Percentiles rank a stretch among this genome's conserved stretches.
phyloP scores from a whole-genome alignment of 2,888 invertebrate genomes.

The Xanthorhoe spadicearia region DNA sequence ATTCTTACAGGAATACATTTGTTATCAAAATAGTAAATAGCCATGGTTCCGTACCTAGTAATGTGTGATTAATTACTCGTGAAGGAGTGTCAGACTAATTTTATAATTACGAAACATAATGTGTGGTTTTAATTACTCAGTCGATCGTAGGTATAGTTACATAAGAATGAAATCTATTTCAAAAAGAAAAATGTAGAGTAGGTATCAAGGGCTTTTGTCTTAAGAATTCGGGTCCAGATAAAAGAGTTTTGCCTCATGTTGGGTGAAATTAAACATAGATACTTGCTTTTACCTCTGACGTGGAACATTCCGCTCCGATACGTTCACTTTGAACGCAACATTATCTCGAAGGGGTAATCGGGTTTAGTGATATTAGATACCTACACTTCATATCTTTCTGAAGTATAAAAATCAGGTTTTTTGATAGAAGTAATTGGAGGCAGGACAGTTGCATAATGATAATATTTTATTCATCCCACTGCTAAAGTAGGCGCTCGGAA shows the following conservation, averaged over 20 bases:
- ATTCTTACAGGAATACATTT: no score
- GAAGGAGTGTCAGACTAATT: no score
- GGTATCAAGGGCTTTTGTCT: constrained; percentile 48
- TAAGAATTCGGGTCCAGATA: constrained; percentile 73
- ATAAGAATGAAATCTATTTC: no score
- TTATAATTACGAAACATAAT: no score
- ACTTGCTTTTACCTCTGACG: constrained; percentile 81
- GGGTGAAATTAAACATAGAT: constrained; percentile 82
- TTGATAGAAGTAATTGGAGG: no score
- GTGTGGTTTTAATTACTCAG: neutral
- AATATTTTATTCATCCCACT: no score
- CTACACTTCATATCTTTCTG: neutral
- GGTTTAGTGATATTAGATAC: constrained; percentile 52
- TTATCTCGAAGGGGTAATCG: constrained; percentile 73
- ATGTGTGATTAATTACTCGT: no score
- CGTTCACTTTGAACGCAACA: constrained; percentile 79
- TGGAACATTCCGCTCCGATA: constrained; percentile 81
- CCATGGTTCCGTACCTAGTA: no score
- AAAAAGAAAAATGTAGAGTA: constrained; percentile 38
- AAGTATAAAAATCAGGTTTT: neutral
- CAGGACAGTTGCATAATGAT: no score
- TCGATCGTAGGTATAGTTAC: no score
- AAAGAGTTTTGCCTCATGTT: constrained; percentile 71
- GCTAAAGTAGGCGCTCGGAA: no score
- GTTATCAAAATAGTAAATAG: no score